Evolutionary conservation across 1,140 invertebrate genomes (phyloP), one percentile per base, ranked within the genome.

Genomic region (Octopus bimaculoides): DNA sequence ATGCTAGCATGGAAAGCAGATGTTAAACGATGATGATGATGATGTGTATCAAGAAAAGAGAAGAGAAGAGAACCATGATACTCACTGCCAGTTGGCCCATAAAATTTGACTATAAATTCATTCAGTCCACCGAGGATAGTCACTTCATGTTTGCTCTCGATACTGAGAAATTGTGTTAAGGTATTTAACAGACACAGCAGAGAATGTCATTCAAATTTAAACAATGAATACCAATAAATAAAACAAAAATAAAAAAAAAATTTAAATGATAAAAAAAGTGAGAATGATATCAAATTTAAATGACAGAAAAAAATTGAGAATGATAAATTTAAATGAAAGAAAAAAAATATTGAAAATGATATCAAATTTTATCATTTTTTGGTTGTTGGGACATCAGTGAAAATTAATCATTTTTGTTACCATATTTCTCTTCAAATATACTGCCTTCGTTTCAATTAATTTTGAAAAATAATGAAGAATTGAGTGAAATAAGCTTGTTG

Each of bases 41-140:
- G 14, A 54, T 10, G 75, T 56, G 17, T 20, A 80, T 54, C 5
- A 80, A 56, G 53, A 54, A 61, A 9, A 41, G 26, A 71, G 52
- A 20, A 71, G 52, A 81, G 20, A 79, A 20, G 14, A 80, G 10
- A 71, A 80, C 41, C n/a, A n/a, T 69, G 26, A 80, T 80, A 88
- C 87, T 86, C 85, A 90, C 89, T 91, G 79, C 87, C 86, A 73
- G 81, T 78, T 55, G 98, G 98, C 73, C 98, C 98, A 91, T 97
- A 98, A 92, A 99, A 99, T 92, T 99, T 99, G 66, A 99, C 98
- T 90, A 96, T 97, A 92, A 99, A 99, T 92, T 99, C 98, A 92
- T 99, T 99, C 75, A 99, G 92, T 77, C 97, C 97, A 80, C 97
- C 96, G 54, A 99, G 92, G 86, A 99, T 98, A 26, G 97, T 99